phyloP scores from a whole-genome alignment of 2,113 vertebrate genomes.

The Phaethon lepturus region DNA sequence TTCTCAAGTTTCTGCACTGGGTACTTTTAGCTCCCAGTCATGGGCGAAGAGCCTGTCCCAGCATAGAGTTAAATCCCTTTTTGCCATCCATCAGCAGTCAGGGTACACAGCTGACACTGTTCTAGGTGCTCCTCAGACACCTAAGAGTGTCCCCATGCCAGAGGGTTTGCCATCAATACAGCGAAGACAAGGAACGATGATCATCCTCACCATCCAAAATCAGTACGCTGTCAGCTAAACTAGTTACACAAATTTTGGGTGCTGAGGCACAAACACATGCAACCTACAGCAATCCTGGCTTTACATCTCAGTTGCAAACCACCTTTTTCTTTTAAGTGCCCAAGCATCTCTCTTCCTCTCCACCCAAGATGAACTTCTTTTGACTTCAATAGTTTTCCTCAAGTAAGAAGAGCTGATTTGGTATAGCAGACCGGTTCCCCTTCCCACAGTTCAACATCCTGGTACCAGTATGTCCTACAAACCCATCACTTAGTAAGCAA shows the following conservation, averaged over 20 bases:
- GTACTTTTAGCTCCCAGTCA: not conserved
- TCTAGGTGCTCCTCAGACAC: not conserved
- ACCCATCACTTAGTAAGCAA: not conserved
- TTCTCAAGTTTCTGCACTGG: not conserved
- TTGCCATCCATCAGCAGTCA: not conserved
- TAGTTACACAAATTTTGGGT: not conserved
- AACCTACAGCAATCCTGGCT: not conserved
- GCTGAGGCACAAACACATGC: not conserved
- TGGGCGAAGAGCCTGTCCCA: not conserved
- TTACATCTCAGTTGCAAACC: not conserved
- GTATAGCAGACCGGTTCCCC: not conserved
- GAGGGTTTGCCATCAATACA: not conserved
- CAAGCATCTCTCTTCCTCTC: not conserved
- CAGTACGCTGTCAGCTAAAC: no score
- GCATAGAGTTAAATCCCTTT: not conserved
- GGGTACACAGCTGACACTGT: not conserved
- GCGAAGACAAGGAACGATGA: not conserved
- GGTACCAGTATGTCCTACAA: not conserved
- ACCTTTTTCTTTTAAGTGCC: not conserved
- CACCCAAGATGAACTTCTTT: not conserved
- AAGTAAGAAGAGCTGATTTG: not conserved
- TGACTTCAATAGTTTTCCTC: not conserved
- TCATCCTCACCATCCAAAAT: no score
- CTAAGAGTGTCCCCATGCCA: not conserved
- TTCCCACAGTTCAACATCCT: not conserved